Evolutionary conservation across 2,888 invertebrate species (phyloP), one percentile per base, ranked within the genome.

Genomic region (Pimpla rufipes): DNA sequence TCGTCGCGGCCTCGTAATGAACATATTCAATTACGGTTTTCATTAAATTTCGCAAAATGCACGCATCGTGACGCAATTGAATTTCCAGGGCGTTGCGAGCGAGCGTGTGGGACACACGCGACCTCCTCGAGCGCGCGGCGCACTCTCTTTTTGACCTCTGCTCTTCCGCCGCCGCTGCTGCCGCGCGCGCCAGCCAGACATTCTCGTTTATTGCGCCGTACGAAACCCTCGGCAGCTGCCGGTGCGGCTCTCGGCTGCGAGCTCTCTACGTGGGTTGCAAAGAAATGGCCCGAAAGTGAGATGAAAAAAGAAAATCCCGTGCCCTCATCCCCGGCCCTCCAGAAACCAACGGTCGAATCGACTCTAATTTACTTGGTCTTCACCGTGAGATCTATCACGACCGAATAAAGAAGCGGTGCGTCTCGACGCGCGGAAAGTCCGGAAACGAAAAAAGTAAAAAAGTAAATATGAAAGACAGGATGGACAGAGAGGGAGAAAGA

Each of bases 21-120:
- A 87, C 88, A 86, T 85, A 88, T 88, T 88, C 86, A 88, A 90
- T 89, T 88, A 88, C 79, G 85, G 85, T 85, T 88, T 88, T 88
- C 86, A 88, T 90, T 88, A 88, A 88, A 89, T 85, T 84, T 83
- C 50, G 79, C 70, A 80, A 82, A 85, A 85, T 83, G 83, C 85
- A 37, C 78, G 59, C 47, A 57, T 40, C 64, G 50, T 66, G 74
- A 52, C 35, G 21, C 68, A 75, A 76, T 80, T 76, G 71, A 81
- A 84, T 85, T 81, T 70, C 47, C 42, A 47, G 18, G 29, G 29
- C 13, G 57, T 29, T 37, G 37, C 29, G 50, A 68, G 37, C 10
- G 37, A 35, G 11, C 37, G 18, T 13, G 68, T 37, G 29, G 18
- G 23, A 23, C n/a, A 68, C 29, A 18, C 37, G 45, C 23, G 1